phyloP scores from a whole-genome alignment of 2,113 vertebrate genomes.

The Ailuropoda melanoleuca region DNA sequence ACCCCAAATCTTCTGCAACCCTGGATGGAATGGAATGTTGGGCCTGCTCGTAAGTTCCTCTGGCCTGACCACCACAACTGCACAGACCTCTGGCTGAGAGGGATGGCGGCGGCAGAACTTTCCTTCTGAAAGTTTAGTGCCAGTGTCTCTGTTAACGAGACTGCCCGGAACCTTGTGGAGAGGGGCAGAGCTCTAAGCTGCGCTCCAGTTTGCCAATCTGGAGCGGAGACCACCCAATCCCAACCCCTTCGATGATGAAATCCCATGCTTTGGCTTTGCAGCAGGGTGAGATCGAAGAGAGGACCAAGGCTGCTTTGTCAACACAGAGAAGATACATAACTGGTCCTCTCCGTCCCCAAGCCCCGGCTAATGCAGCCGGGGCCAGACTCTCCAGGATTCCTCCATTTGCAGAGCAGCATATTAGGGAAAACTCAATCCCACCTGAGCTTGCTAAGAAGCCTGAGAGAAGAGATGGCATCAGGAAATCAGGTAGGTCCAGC shows the following conservation, averaged over 20 bases:
- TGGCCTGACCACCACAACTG: background rate
- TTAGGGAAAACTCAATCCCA: constrained; percentile 11
- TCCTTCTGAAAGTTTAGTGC: background rate
- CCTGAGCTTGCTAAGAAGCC: constrained; percentile 4
- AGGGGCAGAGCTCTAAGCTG: background rate
- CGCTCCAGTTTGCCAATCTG: background rate
- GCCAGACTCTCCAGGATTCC: background rate
- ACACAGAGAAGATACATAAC: background rate
- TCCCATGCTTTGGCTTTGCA: background rate
- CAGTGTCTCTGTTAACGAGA: background rate
- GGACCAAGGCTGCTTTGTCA: background rate
- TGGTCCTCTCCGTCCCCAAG: background rate
- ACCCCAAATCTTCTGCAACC: background rate
- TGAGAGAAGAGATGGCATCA: background rate
- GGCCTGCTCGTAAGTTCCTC: background rate
- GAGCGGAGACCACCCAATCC: background rate
- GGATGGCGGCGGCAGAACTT: background rate
- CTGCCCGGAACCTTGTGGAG: background rate
- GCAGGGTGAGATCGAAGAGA: background rate
- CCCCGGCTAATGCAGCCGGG: background rate
- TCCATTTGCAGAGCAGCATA: background rate
- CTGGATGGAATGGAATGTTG: background rate
- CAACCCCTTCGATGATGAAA: background rate
- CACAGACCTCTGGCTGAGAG: background rate
- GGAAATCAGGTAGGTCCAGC: background rate